These are phyloP conservation scores for Apodemus sylvaticus DNA, from an alignment of 2,113 vertebrate genomes.

Conservation along the genomic window DNA sequence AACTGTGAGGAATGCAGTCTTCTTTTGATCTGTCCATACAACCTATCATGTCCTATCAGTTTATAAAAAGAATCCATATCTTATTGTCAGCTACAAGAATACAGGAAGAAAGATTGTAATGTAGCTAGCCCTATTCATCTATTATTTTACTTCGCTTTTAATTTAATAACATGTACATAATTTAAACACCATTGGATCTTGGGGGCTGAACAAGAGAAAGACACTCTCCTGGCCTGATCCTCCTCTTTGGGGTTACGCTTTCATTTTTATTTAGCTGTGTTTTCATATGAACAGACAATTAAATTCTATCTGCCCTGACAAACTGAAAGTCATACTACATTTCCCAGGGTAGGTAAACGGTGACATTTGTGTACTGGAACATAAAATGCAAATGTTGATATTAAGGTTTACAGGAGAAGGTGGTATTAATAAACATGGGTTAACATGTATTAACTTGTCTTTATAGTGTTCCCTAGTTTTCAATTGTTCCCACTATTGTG, in stretches of 20 bases:
- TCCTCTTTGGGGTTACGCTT: too few relatives aligned
- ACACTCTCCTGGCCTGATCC: too few relatives aligned
- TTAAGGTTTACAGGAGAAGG: neutral
- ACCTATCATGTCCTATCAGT: neutral
- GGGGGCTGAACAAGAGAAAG: neutral
- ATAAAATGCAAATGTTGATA: neutral
- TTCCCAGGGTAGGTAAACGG: neutral
- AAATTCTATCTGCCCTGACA: neutral
- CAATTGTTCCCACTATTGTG: too few relatives aligned
- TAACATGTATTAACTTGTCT: neutral
- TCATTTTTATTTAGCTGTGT: neutral
- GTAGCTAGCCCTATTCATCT: too few relatives aligned
- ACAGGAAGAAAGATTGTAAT: neutral
- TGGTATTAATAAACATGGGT: neutral
- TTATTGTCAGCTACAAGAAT: neutral
- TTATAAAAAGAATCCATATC: neutral
- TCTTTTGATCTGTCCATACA: neutral
- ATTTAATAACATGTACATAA: neutral
- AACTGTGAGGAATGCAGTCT: neutral
- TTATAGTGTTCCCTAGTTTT: neutral
- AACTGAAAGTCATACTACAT: neutral
- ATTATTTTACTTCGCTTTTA: neutral
- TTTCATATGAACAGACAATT: neutral
- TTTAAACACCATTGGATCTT: neutral
- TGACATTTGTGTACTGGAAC: neutral